Base-by-base conservation (phyloP, 2,113 vertebrate genomes). In the Calypte anna region DNA sequence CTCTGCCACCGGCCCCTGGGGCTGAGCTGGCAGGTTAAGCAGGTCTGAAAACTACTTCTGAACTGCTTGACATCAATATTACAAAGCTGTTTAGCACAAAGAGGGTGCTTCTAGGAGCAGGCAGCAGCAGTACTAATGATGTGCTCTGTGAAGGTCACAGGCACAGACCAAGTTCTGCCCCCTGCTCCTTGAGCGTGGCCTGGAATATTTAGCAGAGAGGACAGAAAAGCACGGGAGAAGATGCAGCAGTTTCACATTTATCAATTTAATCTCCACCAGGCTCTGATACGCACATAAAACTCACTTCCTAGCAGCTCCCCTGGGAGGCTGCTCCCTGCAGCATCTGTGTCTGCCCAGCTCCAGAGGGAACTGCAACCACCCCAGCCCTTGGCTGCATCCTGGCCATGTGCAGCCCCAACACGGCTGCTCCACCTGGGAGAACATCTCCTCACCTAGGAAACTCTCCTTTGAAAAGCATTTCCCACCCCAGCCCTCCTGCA, bases 331-430 rank as follows among this genome's bases (percentile, higher is more conserved):
- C 61, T 82, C 82, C 55, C 81, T 54, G 82, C 61, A 38, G 13
- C 0, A 0, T 20, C 74, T 33, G 81, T 3, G 1, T 10, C 23
- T 48, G 54, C 40, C 61, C 68, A 44, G 77, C 76, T 63, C 48
- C 77, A 43, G 46, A 24, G 33, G 59, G 46, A 81, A 12, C 2
- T 7, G 24, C 50, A 74, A 2, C 24, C 1, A 0, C 61, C 11
- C 3, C 9, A 16, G 76, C 0, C 0, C 6, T 0, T 0, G 10
- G 46, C 25, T 2, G 0, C 74, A 73, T 31, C 50, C 57, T 20
- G 36, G 58, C 72, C 54, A 51, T 0, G 6, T 27, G 36, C 46
- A n/a, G 33, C 40, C 4, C 38, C 66, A 31, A 24, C 7, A 0
- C 0, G 46, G 59, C 77, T 54, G 68, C 61, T 73, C 70, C 81